phyloP scores from a whole-genome alignment of 2,888 invertebrate species.

The Schrankia costaestrigalis region DNA sequence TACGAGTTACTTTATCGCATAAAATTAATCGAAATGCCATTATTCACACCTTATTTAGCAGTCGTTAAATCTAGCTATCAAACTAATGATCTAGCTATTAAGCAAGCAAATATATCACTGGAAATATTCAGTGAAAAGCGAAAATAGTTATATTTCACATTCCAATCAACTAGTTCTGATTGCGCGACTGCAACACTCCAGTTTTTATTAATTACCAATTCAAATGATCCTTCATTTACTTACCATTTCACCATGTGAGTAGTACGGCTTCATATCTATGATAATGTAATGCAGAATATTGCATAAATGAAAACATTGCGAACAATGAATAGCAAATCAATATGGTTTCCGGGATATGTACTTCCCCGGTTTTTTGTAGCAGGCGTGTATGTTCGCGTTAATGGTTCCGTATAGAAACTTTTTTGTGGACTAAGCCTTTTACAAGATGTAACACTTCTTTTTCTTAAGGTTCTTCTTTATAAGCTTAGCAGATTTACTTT shows the following conservation, averaged over 20 bases:
- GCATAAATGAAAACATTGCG: slow-evolving; percentile 25
- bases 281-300: slow-evolving; percentile 1
- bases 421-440: not conserved
- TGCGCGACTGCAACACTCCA: slow-evolving; percentile 12
- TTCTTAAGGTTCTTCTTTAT: too few relatives aligned
- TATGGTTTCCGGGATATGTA: slow-evolving; percentile 46
- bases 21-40: too few relatives aligned
- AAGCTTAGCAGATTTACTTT: too few relatives aligned
- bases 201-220: slow-evolving; percentile 27
- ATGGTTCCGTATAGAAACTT: slow-evolving; percentile 21
- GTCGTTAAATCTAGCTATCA: too few relatives aligned
- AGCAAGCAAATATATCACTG: too few relatives aligned
- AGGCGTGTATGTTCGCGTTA: not conserved
- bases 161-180: slow-evolving; percentile 1
- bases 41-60: too few relatives aligned
- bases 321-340: slow-evolving; percentile 44
- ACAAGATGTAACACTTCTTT: not conserved
- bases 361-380: slow-evolving; percentile 34
- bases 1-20: too few relatives aligned
- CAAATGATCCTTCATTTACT: slow-evolving; percentile 17
- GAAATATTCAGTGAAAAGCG: too few relatives aligned
- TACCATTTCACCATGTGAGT: slow-evolving; percentile 16
- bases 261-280: too few relatives aligned
- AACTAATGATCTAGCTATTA: too few relatives aligned
- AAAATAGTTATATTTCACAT: too few relatives aligned